Conservation (phyloP, 2,888 invertebrate genomes). For the Colostygia pectinataria region DNA sequence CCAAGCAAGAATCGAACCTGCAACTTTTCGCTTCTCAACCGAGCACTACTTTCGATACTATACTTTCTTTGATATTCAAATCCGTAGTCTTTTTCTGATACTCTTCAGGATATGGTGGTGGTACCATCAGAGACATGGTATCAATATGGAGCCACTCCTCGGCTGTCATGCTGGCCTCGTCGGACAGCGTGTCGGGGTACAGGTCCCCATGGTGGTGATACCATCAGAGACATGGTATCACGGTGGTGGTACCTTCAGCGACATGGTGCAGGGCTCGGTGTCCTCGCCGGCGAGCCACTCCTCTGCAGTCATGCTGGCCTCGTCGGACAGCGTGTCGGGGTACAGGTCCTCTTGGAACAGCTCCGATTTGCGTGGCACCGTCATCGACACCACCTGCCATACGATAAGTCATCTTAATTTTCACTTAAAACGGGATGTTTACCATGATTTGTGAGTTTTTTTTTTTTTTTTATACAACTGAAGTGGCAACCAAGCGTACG, state of each 20-base stretch:
- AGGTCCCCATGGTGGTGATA: conserved; percentile 98
- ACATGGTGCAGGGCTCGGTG: conserved; percentile 95
- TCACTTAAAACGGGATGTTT: too few relatives aligned
- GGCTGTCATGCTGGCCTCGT: conserved; percentile 93
- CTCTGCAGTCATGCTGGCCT: conserved; percentile 93
- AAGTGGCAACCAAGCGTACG: too few relatives aligned
- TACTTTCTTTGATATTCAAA: too few relatives aligned
- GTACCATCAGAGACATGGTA: conserved; percentile 94
- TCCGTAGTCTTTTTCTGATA: too few relatives aligned
- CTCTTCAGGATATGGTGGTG: too few relatives aligned
- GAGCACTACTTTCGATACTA: too few relatives aligned
- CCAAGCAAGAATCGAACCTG: too few relatives aligned
- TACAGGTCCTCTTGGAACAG: conserved; percentile 98
- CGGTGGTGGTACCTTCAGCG: conserved; percentile 87
- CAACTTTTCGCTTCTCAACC: too few relatives aligned
- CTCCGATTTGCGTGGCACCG: conserved; percentile 98
- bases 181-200: conserved; percentile 97
- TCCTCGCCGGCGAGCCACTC: conserved; percentile 96
- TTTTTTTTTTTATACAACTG: too few relatives aligned
- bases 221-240: too few relatives aligned
- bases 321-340: conserved; percentile 96
- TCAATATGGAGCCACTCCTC: conserved; percentile 97
- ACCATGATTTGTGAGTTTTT: too few relatives aligned
- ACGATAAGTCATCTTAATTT: too few relatives aligned
- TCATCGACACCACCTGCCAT: conserved; percentile 96